Conservation (phyloP, 2,797 vertebrate species). For the Pseudopleuronectes americanus region DNA sequence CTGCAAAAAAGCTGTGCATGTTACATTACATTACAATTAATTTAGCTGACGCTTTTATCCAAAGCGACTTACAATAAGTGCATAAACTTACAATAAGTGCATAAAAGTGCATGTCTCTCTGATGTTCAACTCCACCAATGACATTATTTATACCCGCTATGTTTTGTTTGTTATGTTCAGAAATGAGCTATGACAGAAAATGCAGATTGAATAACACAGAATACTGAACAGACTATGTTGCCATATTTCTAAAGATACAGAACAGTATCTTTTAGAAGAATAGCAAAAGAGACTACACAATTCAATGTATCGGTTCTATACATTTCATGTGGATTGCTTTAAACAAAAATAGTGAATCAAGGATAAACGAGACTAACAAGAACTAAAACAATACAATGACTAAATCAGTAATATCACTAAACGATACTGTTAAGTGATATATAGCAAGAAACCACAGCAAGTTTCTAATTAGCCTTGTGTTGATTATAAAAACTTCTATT, state of each 20-base stretch:
- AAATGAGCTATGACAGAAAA: constrained; percentile 1
- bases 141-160: constrained; percentile 1
- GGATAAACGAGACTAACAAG: background rate
- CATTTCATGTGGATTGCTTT: background rate
- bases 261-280: background rate
- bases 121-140: constrained; percentile 5
- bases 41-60: too few species aligned
- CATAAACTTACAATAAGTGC: too few species aligned
- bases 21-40: too few species aligned
- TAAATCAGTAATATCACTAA: background rate
- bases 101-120: background rate
- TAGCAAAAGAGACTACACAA: background rate
- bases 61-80: too few species aligned
- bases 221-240: background rate
- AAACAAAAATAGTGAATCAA: background rate
- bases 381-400: background rate
- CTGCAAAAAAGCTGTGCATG: background rate
- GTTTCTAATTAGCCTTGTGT: too few species aligned
- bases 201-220: background rate
- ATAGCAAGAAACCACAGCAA: too few species aligned
- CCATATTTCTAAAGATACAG: background rate
- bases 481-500: too few species aligned
- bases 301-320: background rate
- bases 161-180: background rate
- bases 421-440: too few species aligned